A percentile compares a stretch with the other conserved stretches of the same genome.
Evolutionary conservation across 2,113 vertebrate species (phyloP).

Genomic region (Brienomyrus brachyistius): DNA sequence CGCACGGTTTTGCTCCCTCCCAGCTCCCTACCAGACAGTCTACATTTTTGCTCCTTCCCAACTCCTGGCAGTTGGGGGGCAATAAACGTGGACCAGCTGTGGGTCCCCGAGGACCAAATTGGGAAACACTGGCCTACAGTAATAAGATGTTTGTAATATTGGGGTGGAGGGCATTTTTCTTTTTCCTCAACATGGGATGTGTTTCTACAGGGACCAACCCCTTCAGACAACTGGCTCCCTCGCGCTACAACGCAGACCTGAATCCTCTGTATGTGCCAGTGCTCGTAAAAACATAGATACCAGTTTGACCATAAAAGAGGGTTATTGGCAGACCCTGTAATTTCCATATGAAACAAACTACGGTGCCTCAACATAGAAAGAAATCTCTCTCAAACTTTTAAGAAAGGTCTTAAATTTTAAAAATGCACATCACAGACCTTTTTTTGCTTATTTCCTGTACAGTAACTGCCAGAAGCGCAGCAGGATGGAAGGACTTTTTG

Average conservation of each 20-base stretch:
- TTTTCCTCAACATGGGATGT: not conserved
- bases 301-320: constrained; percentile 26
- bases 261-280: constrained; percentile 25
- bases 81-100: not conserved
- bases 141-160: not conserved
- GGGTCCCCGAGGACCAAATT: not conserved
- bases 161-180: not conserved
- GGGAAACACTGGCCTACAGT: not conserved
- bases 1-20: not conserved
- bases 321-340: constrained; percentile 37
- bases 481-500: constrained; percentile 7
- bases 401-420: not conserved
- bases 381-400: constrained; percentile 14
- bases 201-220: not conserved
- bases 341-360: constrained; percentile 38
- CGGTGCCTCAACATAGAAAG: constrained; percentile 29
- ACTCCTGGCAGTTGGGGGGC: not conserved
- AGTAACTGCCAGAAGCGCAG: not conserved
- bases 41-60: not conserved
- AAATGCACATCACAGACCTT: not conserved
- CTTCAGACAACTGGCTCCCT: not conserved
- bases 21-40: not conserved
- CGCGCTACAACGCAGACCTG: constrained; percentile 21
- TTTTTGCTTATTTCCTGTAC: not conserved
- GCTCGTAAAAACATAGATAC: constrained; percentile 55